Evolutionary conservation across 2,113 vertebrate species (phyloP).

Genomic region (Pavo muticus): DNA sequence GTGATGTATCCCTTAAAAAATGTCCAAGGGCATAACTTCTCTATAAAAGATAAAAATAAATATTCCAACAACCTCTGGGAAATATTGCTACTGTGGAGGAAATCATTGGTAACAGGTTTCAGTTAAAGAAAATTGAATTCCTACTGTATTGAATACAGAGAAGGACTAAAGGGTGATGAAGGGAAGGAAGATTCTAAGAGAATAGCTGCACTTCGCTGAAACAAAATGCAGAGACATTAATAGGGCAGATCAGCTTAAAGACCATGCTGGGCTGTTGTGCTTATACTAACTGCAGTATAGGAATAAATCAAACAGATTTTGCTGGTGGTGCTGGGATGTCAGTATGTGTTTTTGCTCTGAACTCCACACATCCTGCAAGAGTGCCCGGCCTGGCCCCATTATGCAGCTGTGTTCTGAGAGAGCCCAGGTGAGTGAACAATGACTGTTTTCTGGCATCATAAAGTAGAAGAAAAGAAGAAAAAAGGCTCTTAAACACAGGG

Average conservation of each 20-base stretch:
- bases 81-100: not conserved
- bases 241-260: not conserved
- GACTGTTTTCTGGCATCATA: not conserved
- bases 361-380: not conserved
- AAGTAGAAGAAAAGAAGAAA: not conserved
- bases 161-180: not conserved
- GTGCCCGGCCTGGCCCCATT: not conserved
- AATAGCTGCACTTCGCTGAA: not conserved
- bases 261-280: not conserved
- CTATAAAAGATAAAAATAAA: not conserved
- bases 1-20: not conserved
- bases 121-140: not conserved
- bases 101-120: not conserved
- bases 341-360: not conserved
- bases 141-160: not conserved
- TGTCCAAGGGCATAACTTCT: not conserved
- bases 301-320: rapidly evolving
- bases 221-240: not conserved
- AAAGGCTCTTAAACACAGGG: not conserved
- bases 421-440: not conserved
- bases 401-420: too few species aligned
- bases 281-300: not conserved
- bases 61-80: not conserved
- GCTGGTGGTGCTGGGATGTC: rapidly evolving
- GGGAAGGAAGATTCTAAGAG: not conserved